Evolutionary conservation across 1,140 invertebrate genomes (phyloP).

Genomic region (Drosophila serrata): DNA sequence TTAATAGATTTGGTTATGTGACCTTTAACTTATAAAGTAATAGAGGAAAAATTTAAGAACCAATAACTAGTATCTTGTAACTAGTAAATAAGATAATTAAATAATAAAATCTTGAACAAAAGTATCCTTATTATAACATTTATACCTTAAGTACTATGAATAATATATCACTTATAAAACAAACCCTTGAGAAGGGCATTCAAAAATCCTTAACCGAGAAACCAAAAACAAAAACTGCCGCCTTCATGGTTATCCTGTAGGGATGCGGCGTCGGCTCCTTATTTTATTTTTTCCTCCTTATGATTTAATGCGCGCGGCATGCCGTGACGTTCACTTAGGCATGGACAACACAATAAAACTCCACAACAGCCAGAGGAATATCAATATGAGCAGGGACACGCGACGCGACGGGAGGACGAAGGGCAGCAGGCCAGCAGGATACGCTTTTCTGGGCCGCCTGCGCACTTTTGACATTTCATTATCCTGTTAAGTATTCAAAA

Average conservation of each 20-base stretch:
- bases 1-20: too few relatives aligned
- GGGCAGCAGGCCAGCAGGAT: constrained; percentile 35
- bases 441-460: constrained; percentile 64
- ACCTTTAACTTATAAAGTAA: too few relatives aligned
- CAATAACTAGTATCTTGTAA: background rate
- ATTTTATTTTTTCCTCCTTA: constrained; percentile 40
- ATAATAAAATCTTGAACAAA: background rate
- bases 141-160: background rate
- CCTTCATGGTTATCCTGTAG: constrained; percentile 25
- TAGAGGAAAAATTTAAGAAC: too few relatives aligned
- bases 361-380: constrained; percentile 44
- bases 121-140: background rate
- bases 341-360: constrained; percentile 76
- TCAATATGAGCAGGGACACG: constrained; percentile 23
- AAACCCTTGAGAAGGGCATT: constrained; percentile 10
- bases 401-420: background rate
- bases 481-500: constrained; percentile 84
- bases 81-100: background rate
- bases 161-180: background rate
- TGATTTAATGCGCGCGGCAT: constrained; percentile 82
- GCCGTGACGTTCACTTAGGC: constrained; percentile 79
- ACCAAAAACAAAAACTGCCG: background rate
- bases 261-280: constrained; percentile 23
- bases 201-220: background rate
- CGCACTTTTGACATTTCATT: constrained; percentile 84